phyloP scores from a whole-genome alignment of 2,888 invertebrate genomes.

The Apocheima hispidaria region DNA sequence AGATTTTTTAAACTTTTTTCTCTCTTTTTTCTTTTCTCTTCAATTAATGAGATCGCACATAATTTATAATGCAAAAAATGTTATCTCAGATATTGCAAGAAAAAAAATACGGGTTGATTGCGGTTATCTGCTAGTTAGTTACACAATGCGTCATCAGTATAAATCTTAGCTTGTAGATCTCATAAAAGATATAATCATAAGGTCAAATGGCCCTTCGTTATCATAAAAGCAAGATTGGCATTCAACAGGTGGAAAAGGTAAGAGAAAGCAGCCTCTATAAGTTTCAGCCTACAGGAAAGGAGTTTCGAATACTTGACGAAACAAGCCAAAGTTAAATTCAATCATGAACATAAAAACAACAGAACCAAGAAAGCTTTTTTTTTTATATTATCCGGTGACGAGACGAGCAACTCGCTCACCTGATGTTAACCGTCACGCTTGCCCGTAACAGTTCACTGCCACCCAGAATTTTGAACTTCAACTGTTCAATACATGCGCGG shows the following conservation, averaged over 20 bases:
- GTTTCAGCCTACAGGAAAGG: neutral
- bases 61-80: no score
- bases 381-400: no score
- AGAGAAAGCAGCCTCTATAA: slow-evolving; percentile 1
- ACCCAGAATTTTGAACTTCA: no score
- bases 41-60: no score
- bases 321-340: neutral
- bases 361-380: neutral
- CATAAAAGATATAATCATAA: slow-evolving; percentile 4
- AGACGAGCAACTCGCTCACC: no score
- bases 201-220: neutral
- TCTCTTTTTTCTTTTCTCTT: no score
- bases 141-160: neutral
- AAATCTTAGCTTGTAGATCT: neutral
- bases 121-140: no score
- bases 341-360: neutral
- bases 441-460: no score
- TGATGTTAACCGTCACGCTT: no score
- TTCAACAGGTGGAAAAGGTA: slow-evolving; percentile 26
- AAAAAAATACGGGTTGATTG: neutral
- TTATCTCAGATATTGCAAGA: neutral
- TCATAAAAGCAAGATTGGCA: slow-evolving; percentile 6
- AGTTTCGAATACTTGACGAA: neutral
- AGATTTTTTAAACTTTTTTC: no score
- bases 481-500: no score